Evolutionary conservation across 2,888 invertebrate species (phyloP).

Genomic region (Ormyrus labotus): DNA sequence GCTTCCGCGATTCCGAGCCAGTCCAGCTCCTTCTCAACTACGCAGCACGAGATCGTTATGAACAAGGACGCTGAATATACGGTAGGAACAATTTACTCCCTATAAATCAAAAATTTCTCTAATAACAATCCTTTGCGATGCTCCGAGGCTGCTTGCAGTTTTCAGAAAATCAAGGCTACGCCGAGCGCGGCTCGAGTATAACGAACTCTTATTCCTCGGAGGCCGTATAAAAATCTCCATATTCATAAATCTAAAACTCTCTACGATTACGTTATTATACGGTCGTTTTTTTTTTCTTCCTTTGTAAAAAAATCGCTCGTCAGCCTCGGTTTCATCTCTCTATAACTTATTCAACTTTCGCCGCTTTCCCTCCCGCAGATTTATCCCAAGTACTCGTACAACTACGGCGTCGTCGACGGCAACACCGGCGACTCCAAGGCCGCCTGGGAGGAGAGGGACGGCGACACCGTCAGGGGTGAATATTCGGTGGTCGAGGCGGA

Average conservation of each 20-base stretch:
- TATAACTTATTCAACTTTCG: too few relatives aligned
- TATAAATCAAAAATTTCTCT: too few relatives aligned
- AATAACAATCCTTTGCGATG: too few relatives aligned
- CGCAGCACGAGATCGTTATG: conserved; percentile 11
- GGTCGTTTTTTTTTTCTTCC: background rate
- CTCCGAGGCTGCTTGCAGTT: too few relatives aligned
- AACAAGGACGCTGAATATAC: conserved; percentile 30
- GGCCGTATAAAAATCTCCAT: background rate
- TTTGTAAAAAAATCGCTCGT: too few relatives aligned
- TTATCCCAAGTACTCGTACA: conserved; percentile 68
- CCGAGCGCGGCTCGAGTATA: too few relatives aligned
- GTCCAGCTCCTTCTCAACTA: conserved; percentile 36
- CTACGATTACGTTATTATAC: conserved; percentile 1
- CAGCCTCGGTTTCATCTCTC: too few relatives aligned
- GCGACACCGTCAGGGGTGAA: conserved; percentile 69
- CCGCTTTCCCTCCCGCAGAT: conserved; percentile 20
- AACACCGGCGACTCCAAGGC: conserved; percentile 70
- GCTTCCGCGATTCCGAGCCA: background rate
- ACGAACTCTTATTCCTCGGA: background rate
- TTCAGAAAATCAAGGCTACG: too few relatives aligned
- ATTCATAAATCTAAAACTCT: conserved; percentile 16
- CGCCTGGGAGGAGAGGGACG: conserved; percentile 70
- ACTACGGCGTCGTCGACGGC: conserved; percentile 69
- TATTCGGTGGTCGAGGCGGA: conserved; percentile 70
- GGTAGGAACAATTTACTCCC: conserved; percentile 17